Base-by-base conservation (phyloP, 2,113 vertebrate species). In the Hystrix cristata region DNA sequence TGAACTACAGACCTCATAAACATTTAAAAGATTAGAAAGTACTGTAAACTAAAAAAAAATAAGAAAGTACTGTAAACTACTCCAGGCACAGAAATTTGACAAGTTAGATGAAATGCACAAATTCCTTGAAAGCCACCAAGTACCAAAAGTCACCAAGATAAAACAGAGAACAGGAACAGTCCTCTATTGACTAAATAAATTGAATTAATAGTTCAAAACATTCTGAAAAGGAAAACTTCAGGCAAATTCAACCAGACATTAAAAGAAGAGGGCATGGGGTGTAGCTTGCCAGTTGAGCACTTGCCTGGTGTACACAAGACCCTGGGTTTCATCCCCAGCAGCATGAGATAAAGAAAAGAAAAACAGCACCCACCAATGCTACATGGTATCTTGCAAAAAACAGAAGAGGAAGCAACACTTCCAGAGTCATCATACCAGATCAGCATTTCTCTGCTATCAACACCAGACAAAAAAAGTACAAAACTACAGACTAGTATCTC, bases 201-300 rank as follows among this genome's bases (percentile, higher is more conserved):
- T 18, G 46, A 74, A 51, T 9, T 43, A 55, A 51, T 11, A 19
- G 11, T 19, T 29, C 27, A 69, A 78, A 74, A 62, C 25, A 8
- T 15, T 34, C 65, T 82, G 53, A 74, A 14, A 13, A 67, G 76
- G 67, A 85, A 64, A 78, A 14, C 23, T 55, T 43, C 27, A 11
- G 12, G 59, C 14, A 43, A 11, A 76, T 21, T 64, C 8, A 80
- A 72, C 9, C 72, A 8, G 27, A 59, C 10, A 53, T 7, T 71
- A 46, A 60, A 74, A 57, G 79, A 84, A 25, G 46, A 46, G 64
- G 25, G 18, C 4, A 38, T 38, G 7, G 29, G 59, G 62, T 31
- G 6, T 7, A 0, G 29, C 5, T 34, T 6, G 9, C 38, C 15
- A 21, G 19, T 19, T 5, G 25, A 46, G n/a, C 0, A 1, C 12